A percentile compares a stretch with the other conserved stretches of the same genome.
Conservation (phyloP, 92 coral and sea anemone genomes). For the Epizoanthus rinbou region DNA sequence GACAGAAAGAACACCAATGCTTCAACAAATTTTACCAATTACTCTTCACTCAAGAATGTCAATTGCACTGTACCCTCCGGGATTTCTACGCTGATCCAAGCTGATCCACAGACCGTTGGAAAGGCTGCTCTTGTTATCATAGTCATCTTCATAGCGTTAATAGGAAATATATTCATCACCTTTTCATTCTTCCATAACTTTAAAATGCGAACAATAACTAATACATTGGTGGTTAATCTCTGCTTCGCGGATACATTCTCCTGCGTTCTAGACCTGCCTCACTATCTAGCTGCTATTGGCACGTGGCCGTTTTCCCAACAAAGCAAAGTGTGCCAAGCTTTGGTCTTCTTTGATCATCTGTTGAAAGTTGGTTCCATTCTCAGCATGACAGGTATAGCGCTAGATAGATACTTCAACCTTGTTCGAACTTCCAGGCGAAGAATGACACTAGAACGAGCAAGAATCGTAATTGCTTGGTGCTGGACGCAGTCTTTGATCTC, state of each 20-base stretch:
- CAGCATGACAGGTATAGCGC: slow-evolving; percentile 71
- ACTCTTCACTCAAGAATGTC: background rate
- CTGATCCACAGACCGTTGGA: background rate
- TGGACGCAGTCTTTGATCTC: slow-evolving; percentile 62
- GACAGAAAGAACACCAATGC: background rate
- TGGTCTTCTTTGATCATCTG: slow-evolving; percentile 56
- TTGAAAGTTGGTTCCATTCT: slow-evolving; percentile 61
- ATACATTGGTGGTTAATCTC: slow-evolving; percentile 66
- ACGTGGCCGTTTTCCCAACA: slow-evolving; percentile 35
- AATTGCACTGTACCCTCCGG: background rate
- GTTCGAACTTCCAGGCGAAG: slow-evolving; percentile 53
- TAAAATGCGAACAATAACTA: slow-evolving; percentile 79
- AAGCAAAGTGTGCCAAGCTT: slow-evolving; percentile 44
- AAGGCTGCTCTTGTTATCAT: slow-evolving; percentile 23
- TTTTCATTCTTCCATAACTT: slow-evolving; percentile 60
- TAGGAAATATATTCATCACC: slow-evolving; percentile 56
- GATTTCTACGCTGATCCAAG: background rate
- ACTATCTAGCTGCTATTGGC: slow-evolving; percentile 41
- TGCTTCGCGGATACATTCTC: slow-evolving; percentile 70
- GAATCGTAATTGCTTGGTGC: slow-evolving; percentile 45
- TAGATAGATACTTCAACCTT: slow-evolving; percentile 68
- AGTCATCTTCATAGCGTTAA: slow-evolving; percentile 38
- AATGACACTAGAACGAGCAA: slow-evolving; percentile 46
- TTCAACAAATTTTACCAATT: background rate
- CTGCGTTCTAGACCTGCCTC: slow-evolving; percentile 58